These are phyloP conservation scores for Macaria liturata DNA, from an alignment of 2,888 invertebrate species.

Conservation along the genomic window DNA sequence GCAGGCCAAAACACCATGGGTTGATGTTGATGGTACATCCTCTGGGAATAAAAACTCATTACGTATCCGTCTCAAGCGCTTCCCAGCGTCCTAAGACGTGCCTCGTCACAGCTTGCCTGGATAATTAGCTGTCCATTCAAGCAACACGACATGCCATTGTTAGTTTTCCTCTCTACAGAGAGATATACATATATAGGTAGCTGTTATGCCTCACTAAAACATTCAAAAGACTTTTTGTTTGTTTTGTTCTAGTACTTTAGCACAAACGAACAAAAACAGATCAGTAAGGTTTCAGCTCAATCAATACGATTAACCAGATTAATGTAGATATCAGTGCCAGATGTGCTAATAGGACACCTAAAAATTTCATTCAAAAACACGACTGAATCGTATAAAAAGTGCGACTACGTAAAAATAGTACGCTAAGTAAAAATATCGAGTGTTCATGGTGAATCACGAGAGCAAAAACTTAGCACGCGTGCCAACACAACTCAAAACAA, in stretches of 20 bases:
- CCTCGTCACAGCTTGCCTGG: conserved; percentile 40
- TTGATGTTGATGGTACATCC: conserved; percentile 25
- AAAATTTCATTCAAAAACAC: not conserved
- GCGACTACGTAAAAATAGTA: conserved; percentile 1
- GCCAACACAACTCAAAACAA: conserved; percentile 3
- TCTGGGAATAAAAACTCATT: conserved; percentile 42
- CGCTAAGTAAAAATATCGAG: conserved; percentile 1
- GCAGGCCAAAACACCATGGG: conserved; percentile 26
- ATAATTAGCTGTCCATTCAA: conserved; percentile 48
- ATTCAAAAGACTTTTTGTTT: too few relatives aligned
- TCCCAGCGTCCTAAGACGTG: conserved; percentile 43
- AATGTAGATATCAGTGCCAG: too few relatives aligned
- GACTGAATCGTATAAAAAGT: not conserved
- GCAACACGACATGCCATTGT: conserved; percentile 27
- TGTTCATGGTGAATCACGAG: conserved; percentile 8
- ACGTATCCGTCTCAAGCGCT: conserved; percentile 24
- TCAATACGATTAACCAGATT: too few relatives aligned
- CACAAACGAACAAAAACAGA: too few relatives aligned
- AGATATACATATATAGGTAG: too few relatives aligned
- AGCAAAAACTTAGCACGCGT: conserved; percentile 4
- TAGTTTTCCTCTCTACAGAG: conserved; percentile 8
- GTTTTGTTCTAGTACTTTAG: too few relatives aligned
- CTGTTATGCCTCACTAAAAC: too few relatives aligned
- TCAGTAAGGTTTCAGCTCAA: too few relatives aligned
- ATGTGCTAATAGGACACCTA: too few relatives aligned